Conservation (phyloP, 1,140 invertebrate genomes). For the Tachypleus tridentatus region DNA sequence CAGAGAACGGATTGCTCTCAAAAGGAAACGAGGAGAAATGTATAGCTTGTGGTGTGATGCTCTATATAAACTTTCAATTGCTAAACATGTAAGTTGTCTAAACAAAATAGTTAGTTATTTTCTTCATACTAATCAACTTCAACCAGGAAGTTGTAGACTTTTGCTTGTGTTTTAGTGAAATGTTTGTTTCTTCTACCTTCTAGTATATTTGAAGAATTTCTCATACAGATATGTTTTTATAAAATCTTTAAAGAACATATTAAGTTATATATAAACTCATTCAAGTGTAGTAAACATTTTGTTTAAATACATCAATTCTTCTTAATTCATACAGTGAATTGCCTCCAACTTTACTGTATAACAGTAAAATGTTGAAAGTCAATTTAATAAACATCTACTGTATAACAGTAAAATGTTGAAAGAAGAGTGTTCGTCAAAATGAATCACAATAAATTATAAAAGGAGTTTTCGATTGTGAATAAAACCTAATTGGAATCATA, state of each 20-base stretch:
- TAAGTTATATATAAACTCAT: no score
- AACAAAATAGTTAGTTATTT: neutral
- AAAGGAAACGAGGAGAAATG: slow-evolving; percentile 64
- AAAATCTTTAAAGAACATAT: no score
- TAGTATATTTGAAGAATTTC: neutral
- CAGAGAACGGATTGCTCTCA: slow-evolving; percentile 43
- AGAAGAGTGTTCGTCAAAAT: neutral
- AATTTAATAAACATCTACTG: no score
- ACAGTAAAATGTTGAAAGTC: no score
- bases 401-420: no score
- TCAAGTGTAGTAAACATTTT: no score
- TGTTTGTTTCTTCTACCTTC: slow-evolving; percentile 12
- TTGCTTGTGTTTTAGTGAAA: neutral
- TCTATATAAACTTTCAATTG: slow-evolving; percentile 84
- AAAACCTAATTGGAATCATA: neutral
- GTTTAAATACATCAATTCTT: no score
- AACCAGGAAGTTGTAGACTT: neutral
- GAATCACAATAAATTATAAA: neutral
- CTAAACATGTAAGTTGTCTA: slow-evolving; percentile 63
- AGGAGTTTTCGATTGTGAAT: neutral
- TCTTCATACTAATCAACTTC: slow-evolving; percentile 2
- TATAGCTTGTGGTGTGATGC: slow-evolving; percentile 90
- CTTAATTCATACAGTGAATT: no score
- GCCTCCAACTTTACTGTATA: no score
- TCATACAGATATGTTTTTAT: no score